These are phyloP conservation scores for Pterocles gutturalis DNA, from an alignment of 2,113 vertebrate genomes.

Conservation along the genomic window DNA sequence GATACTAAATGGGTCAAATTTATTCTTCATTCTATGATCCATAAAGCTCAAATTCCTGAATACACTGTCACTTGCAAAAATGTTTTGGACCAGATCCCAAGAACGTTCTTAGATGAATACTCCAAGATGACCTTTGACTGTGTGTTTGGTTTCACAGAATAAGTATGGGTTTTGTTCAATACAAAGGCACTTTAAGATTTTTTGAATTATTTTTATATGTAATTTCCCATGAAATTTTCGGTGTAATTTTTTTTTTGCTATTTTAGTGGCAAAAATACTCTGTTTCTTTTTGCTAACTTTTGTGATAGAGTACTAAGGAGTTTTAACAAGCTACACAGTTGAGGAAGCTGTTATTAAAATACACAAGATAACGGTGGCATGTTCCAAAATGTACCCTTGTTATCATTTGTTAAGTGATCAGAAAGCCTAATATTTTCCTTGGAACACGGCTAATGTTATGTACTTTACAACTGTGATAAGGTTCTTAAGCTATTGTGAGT, in stretches of 20 bases:
- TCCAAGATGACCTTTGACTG: neutral
- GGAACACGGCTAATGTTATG: neutral
- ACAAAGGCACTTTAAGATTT: neutral
- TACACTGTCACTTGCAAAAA: neutral
- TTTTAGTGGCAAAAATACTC: constrained; percentile 18
- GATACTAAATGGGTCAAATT: neutral
- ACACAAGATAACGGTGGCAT: neutral
- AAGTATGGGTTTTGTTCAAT: neutral
- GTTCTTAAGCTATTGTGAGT: neutral
- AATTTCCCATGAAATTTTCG: neutral
- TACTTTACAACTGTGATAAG: neutral
- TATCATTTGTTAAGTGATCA: neutral
- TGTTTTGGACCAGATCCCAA: neutral
- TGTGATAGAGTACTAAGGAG: neutral
- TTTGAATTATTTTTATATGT: neutral
- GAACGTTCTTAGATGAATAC: neutral
- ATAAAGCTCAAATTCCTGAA: neutral
- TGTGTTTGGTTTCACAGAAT: neutral
- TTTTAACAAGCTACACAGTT: neutral
- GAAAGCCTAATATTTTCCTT: constrained; percentile 44
- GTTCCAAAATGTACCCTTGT: neutral
- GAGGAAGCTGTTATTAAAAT: neutral
- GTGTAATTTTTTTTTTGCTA: neutral
- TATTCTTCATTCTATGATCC: neutral
- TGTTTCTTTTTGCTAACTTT: neutral